These are phyloP conservation scores for Actias luna DNA, from an alignment of 2,888 invertebrate species.

Conservation along the genomic window DNA sequence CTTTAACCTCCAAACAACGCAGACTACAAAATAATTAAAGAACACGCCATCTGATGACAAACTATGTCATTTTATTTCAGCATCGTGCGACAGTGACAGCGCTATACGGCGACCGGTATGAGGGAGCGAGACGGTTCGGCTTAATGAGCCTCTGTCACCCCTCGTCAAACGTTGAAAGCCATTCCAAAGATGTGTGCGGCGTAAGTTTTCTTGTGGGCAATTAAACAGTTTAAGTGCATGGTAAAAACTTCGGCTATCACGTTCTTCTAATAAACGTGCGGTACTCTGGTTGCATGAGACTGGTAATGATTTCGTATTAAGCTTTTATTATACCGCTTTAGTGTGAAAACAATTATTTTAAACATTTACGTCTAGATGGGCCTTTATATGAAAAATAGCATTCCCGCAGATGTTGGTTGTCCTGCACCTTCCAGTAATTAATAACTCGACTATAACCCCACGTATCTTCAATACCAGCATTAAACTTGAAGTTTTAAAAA, in stretches of 20 bases:
- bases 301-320: neutral
- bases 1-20: neutral
- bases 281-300: neutral
- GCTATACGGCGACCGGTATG: constrained; percentile 15
- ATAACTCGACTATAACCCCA: too few species aligned
- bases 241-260: neutral
- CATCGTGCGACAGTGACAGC: constrained; percentile 32
- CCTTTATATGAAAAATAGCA: too few species aligned
- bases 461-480: too few species aligned
- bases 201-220: constrained; percentile 21
- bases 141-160: constrained; percentile 50
- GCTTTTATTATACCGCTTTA: neutral
- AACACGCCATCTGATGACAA: constrained; percentile 25
- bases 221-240: constrained; percentile 12
- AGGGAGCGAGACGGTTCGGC: constrained; percentile 27
- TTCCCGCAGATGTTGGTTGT: too few species aligned
- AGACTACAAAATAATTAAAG: constrained; percentile 10
- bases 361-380: neutral
- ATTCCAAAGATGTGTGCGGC: constrained; percentile 34
- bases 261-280: neutral
- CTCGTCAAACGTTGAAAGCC: constrained; percentile 43
- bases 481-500: too few species aligned
- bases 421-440: too few species aligned
- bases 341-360: neutral
- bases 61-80: constrained; percentile 30